Conservation (phyloP, 2,888 invertebrate species). For the Sicus ferrugineus region DNA sequence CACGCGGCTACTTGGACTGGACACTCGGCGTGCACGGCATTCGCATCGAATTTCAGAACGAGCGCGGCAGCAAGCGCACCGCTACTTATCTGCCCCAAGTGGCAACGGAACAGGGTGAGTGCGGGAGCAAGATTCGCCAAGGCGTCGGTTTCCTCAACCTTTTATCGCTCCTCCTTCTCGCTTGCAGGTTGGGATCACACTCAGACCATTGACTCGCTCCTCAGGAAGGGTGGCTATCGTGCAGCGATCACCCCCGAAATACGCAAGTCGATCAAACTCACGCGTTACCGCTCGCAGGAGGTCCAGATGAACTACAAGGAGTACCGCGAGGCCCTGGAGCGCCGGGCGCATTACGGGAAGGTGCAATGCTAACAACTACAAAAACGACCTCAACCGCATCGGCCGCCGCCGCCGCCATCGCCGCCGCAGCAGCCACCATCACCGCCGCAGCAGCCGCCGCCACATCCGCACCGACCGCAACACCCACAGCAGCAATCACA, state of each 20-base stretch:
- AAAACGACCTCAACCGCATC: slow-evolving; percentile 30
- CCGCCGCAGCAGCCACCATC: slow-evolving; percentile 27
- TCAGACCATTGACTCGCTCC: slow-evolving; percentile 96
- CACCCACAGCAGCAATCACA: slow-evolving; percentile 3
- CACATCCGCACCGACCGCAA: slow-evolving; percentile 20
- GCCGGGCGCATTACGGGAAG: slow-evolving; percentile 60
- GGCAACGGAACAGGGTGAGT: slow-evolving; percentile 92
- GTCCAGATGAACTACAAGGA: slow-evolving; percentile 88
- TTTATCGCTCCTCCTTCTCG: neutral
- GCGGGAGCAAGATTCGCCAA: neutral
- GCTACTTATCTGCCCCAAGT: slow-evolving; percentile 99
- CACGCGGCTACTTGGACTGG: slow-evolving; percentile 95
- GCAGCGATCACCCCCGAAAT: slow-evolving; percentile 87
- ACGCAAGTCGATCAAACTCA: slow-evolving; percentile 89
- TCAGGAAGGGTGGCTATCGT: slow-evolving; percentile 97
- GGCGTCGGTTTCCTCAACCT: neutral
- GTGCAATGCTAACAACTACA: slow-evolving; percentile 63
- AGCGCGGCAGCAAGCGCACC: slow-evolving; percentile 91
- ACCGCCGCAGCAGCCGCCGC: slow-evolving; percentile 9
- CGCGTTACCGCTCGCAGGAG: slow-evolving; percentile 96
- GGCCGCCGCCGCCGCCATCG: slow-evolving; percentile 26
- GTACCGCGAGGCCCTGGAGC: slow-evolving; percentile 68
- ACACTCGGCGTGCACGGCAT: slow-evolving; percentile 97
- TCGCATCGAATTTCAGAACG: slow-evolving; percentile 95
- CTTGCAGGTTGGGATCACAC: slow-evolving; percentile 94